Base-by-base conservation (phyloP, 2,888 invertebrate genomes). In the Acleris holmiana region DNA sequence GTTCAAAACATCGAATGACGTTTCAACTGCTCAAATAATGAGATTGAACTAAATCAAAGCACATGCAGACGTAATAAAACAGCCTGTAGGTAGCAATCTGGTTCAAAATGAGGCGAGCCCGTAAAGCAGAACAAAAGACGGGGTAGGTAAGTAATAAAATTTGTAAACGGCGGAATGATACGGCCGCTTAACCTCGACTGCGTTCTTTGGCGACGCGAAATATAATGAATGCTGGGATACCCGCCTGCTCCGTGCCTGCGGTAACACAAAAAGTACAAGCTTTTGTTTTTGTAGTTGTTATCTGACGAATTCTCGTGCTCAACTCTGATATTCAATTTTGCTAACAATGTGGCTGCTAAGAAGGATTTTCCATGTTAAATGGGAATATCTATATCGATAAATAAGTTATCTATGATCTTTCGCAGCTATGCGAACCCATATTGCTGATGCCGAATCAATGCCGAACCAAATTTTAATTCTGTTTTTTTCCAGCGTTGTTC, bases 131-230 rank as follows among this genome's bases (percentile, higher is more conserved):
- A 88, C 84, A 88, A 85, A 84, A 83, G 84, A 67, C 72, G 85
- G 81, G 84, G 77, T 75, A 84, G 83, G 85, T 85, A 50, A 56
- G 68, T 67, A 88, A 88, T 91, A 91, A 91, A 91, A 90, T 91
- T 89, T 88, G 88, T 87, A 88, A 90, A 86, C 85, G 88, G 81
- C 80, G 83, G 83, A 84, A 85, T 84, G 91, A 89, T 85, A 89
- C 89, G 91, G 82, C 83, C 86, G 85, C 86, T 91, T 91, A 89
- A 86, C 88, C 84, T 74, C 82, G 76, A 73, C 80, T 79, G 79
- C 74, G 70, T 76, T 80, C 78, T 82, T 82, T 70, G 75, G 79
- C 73, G 82, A 80, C 82, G 79, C 74, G 77, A 71, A 76, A 76
- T 81, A 81, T 86, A 86, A 88, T 85, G 89, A 87, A 79, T 79